phyloP scores from a whole-genome alignment of 2,113 vertebrate genomes.

The Melanostigma gelatinosum region DNA sequence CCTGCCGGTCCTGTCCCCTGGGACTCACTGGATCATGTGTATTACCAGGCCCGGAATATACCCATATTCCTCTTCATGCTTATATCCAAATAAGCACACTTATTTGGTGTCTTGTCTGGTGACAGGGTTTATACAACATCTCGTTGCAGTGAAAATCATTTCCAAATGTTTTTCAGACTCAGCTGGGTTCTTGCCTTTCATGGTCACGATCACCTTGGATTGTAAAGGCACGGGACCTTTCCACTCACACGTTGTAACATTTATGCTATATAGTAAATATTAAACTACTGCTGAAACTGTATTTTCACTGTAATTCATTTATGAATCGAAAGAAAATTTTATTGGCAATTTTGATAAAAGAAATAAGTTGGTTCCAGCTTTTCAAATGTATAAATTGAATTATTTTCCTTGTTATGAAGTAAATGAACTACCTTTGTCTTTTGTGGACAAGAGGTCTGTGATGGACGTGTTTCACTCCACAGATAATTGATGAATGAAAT shows the following conservation, averaged over 20 bases:
- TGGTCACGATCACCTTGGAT: background rate
- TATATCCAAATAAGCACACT: background rate
- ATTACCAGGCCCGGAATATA: background rate
- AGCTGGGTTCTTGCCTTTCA: background rate
- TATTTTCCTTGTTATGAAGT: background rate
- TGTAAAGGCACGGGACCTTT: background rate
- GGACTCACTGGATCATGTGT: background rate
- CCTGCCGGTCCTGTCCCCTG: background rate
- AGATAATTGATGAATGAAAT: background rate
- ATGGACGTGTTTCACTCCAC: background rate
- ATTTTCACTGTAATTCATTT: background rate
- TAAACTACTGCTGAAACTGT: background rate
- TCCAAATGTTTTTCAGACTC: background rate
- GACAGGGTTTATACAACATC: background rate
- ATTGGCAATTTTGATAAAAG: background rate
- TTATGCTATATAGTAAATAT: background rate
- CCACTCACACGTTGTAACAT: background rate
- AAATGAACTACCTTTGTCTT: background rate
- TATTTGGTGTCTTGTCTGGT: background rate
- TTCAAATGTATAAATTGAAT: too few species aligned
- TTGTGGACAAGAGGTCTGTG: background rate
- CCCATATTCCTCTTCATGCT: background rate
- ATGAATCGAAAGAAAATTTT: background rate
- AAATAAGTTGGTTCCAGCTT: too few species aligned
- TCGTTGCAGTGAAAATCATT: conserved; percentile 2